Base-by-base conservation (phyloP, 1,140 invertebrate genomes). In the Euschistus heros region DNA sequence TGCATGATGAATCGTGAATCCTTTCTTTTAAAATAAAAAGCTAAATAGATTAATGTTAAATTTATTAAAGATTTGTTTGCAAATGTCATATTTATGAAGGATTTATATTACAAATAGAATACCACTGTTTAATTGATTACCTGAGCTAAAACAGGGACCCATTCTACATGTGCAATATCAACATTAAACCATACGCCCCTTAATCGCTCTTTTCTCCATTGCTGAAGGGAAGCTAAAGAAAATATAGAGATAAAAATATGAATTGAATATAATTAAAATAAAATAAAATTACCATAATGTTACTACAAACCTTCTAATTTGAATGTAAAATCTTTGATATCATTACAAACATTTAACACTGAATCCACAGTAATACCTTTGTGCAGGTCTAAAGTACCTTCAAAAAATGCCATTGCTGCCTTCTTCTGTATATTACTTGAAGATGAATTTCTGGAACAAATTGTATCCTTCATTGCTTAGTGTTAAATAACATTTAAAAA, bases 1-100 rank as follows among this genome's bases (percentile, higher is more conserved):
- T 0, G 90, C 88, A 79, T 94, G 90, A 76, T 96, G 92, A 72
- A 87, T 94, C 64, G 85, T 84, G 73, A 95, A 94, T 20, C 87
- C 89, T 72, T 86, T 80, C 82, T 89, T 72, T 42, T 77, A 78
- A 50, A 47, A 26, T 37, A 47, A 63, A 20, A 20, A 24, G 17
- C 27, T 30, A 30, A 30, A 30, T 30, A 30, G 27, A 30, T 30
- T 30, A 30, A 46, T n/a, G 8, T 47, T 20, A 26, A 37, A 22
- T 18, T 42, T 24, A 26, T 47, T 26, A 63, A 24, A n/a, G 15
- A n/a, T 24, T 4, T 62, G 22, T 20, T 3, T 27, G 15, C 3
- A 33, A 15, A 17, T 42, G 60, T 42, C 2, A 27, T 62, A 27
- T 62, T 18, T 22, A 33, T 3, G 27, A 4, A 30, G 27, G 7